Base-by-base conservation (phyloP, 2,888 invertebrate species). In the Aleiodes alternator region DNA sequence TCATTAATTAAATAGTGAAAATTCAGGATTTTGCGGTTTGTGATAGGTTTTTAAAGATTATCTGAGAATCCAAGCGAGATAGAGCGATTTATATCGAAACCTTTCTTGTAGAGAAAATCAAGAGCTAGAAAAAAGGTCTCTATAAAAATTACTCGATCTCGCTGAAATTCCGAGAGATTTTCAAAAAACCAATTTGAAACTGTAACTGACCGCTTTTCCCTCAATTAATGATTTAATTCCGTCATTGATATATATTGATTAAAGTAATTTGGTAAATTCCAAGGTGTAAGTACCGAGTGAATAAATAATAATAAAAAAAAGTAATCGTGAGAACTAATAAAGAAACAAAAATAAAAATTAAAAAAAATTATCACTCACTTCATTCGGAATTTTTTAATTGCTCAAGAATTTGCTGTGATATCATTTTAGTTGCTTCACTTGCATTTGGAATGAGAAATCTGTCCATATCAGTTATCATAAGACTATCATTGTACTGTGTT, bases 391-490 rank as follows among this genome's bases (percentile, higher is more conserved):
- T 87, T 83, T 91, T 90, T 71, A 92, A 85, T 84, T 92, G 92
- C 84, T 94, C 92, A 85, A 95, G 91, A 84, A 98, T 97, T 90
- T 97, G 97, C 89, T 96, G 95, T 73, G 97, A 97, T 75, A 98
- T 96, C 71, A 96, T 92, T 90, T 95, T 95, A 0, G 97, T 98
- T 31, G 97, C 97, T 88, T 96, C 94, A 72, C 94, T 94, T 59
- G 98, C 97, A 86, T 97, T 95, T 5, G 97, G 97, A 89, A 98
- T 98, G 71, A 97, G 92, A 90, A 98, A 97, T 80, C 96, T 92
- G 90, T 97, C 97, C 95, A 97, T 95, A 88, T 97, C 97, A 0
- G 94, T 95, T 76, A 97, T 95, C 76, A 95, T 91, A 51, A 96
- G 91, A 57, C 93, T 93, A 84, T 96, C 95, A 66, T 95, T 96